Evolutionary conservation across 2,113 vertebrate genomes (phyloP).

Genomic region (Isichthys henryi): DNA sequence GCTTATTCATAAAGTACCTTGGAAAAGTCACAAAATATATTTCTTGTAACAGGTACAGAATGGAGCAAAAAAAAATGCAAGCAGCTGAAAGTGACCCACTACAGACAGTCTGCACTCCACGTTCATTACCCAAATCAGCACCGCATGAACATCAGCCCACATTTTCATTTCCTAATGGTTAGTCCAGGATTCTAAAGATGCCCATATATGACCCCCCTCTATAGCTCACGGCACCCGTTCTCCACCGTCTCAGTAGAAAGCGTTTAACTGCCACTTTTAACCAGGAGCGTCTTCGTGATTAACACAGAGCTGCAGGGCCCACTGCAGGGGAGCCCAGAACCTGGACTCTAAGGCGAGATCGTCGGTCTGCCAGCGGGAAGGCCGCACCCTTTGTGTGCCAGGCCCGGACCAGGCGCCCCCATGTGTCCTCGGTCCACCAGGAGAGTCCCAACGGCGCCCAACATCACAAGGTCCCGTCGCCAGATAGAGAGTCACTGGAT

Average conservation of each 20-base stretch:
- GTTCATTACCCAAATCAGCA: background rate
- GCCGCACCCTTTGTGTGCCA: background rate
- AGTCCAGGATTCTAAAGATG: background rate
- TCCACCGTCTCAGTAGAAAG: constrained; percentile 30
- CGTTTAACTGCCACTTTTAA: constrained; percentile 21
- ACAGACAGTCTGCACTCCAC: background rate
- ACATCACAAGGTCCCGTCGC: constrained; percentile 43
- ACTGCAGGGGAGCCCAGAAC: background rate
- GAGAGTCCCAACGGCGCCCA: background rate
- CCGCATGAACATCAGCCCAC: background rate
- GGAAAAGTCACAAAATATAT: background rate
- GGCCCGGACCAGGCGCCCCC: background rate
- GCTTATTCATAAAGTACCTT: background rate
- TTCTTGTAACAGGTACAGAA: background rate
- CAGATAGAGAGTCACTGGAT: constrained; percentile 68
- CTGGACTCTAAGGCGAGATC: background rate
- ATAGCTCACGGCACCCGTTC: background rate
- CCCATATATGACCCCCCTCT: background rate
- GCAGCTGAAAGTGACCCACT: background rate
- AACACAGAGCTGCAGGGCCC: background rate
- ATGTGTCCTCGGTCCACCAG: background rate
- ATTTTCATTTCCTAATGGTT: background rate
- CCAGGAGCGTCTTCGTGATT: background rate
- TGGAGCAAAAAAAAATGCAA: background rate
- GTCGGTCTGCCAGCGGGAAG: background rate